Conservation (phyloP, 2,113 vertebrate genomes). For the Sigmodon hispidus region DNA sequence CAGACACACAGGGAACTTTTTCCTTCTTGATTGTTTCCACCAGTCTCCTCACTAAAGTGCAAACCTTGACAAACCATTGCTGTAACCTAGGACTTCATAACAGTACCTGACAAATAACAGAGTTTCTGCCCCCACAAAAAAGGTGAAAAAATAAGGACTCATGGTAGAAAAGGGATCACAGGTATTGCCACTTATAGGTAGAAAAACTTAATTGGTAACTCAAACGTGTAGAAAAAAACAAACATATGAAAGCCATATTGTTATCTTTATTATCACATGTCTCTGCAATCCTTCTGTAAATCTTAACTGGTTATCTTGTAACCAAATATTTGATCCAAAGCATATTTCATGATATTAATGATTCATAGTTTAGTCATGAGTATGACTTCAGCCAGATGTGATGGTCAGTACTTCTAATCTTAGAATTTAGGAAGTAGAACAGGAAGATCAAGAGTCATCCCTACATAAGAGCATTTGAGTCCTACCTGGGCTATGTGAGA, state of each 20-base stretch:
- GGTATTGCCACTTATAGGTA: neutral
- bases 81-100: neutral
- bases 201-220: neutral
- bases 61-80: neutral
- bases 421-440: neutral
- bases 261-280: no score
- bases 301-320: neutral
- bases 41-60: neutral
- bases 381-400: neutral
- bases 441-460: neutral
- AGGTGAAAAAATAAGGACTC: neutral
- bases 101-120: neutral
- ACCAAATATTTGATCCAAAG: neutral
- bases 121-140: no score
- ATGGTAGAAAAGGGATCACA: neutral
- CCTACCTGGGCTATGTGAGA: neutral
- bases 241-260: neutral
- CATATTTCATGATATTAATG: neutral
- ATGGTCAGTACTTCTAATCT: neutral
- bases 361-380: neutral
- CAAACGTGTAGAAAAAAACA: neutral
- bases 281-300: neutral
- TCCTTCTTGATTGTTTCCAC: no score
- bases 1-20: neutral
- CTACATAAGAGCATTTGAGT: neutral